phyloP scores from a whole-genome alignment of 2,888 invertebrate species.

The Crepidodera aurea region DNA sequence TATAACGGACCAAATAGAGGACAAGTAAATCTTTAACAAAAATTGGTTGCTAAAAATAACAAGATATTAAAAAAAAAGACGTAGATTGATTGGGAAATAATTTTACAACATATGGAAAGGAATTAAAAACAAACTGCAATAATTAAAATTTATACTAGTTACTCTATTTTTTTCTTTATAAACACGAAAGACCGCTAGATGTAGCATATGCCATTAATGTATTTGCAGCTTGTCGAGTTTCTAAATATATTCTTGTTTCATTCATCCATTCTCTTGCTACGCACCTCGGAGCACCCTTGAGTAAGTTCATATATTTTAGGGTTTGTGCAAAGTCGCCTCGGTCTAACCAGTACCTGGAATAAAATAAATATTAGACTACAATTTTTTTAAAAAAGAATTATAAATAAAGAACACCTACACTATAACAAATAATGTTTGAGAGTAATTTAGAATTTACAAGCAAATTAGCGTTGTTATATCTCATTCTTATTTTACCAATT shows the following conservation, averaged over 20 bases:
- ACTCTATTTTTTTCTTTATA: constrained; percentile 36
- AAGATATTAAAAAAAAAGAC: not conserved
- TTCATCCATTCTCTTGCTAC: constrained; percentile 89
- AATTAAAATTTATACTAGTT: not conserved
- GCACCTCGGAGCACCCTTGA: constrained; percentile 87
- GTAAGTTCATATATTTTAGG: constrained; percentile 83
- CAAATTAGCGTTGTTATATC: too few relatives aligned
- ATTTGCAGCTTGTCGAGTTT: constrained; percentile 90
- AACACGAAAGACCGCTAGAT: constrained; percentile 71
- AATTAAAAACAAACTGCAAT: not conserved
- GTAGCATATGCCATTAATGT: constrained; percentile 90
- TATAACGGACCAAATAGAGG: too few relatives aligned
- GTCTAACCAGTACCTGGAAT: constrained; percentile 82
- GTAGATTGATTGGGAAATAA: not conserved
- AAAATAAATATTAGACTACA: too few relatives aligned
- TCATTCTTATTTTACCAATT: too few relatives aligned
- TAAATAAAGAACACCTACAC: too few relatives aligned
- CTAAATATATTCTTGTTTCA: constrained; percentile 82
- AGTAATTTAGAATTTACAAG: too few relatives aligned
- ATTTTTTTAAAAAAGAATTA: too few relatives aligned
- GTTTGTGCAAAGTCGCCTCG: constrained; percentile 87
- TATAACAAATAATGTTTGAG: too few relatives aligned
- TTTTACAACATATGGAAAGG: not conserved
- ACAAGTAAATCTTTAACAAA: too few relatives aligned
- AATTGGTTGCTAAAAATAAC: too few relatives aligned